Percentiles rank a stretch among this genome's conserved stretches.
These are phyloP conservation scores for Tiaroga cobitis DNA, from an alignment of 2,797 vertebrate species.

Conservation along the genomic window DNA sequence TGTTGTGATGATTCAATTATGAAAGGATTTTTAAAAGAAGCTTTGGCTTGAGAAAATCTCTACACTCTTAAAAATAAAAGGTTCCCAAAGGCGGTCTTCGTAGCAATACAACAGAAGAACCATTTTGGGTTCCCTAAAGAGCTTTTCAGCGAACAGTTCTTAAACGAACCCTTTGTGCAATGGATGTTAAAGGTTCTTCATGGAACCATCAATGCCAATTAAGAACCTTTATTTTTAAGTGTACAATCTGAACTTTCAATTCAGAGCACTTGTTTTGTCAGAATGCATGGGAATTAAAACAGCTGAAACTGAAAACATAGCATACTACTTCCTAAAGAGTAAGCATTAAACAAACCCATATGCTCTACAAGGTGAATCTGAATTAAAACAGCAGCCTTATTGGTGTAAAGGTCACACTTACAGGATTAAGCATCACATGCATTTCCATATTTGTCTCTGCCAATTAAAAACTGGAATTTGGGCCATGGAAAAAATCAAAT, in stretches of 20 bases:
- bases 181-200: background rate
- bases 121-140: background rate
- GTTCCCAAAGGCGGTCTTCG: background rate
- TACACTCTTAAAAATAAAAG: background rate
- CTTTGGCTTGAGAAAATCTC: background rate
- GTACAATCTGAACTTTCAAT: background rate
- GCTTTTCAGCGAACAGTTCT: background rate
- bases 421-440: background rate
- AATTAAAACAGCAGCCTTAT: background rate
- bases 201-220: background rate
- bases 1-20: background rate
- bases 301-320: background rate
- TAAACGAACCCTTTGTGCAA: background rate
- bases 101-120: background rate
- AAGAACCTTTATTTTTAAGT: background rate
- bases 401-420: slow-evolving; percentile 13
- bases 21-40: background rate
- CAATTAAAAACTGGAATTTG: background rate
- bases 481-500: background rate
- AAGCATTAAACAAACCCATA: background rate
- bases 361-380: background rate
- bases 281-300: background rate
- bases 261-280: background rate
- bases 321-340: background rate
- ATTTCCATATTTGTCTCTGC: background rate